Evolutionary conservation across 2,797 vertebrate genomes (phyloP).

Genomic region (Acrossocheilus fasciatus): DNA sequence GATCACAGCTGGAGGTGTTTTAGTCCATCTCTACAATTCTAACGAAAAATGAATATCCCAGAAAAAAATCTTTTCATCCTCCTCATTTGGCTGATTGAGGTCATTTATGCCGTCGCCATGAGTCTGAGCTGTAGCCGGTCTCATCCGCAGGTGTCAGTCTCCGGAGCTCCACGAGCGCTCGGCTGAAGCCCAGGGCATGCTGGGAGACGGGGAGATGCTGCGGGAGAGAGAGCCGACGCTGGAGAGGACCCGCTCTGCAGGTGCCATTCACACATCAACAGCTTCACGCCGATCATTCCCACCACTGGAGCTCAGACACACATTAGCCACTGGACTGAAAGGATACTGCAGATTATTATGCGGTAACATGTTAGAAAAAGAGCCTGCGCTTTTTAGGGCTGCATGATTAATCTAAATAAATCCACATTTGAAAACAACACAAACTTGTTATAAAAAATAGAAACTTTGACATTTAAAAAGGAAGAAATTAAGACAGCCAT

Average conservation of each 20-base stretch:
- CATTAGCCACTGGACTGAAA: background rate
- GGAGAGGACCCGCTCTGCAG: slow-evolving; percentile 85
- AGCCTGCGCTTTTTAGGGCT: background rate
- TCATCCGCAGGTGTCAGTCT: slow-evolving; percentile 86
- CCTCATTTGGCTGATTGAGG: background rate
- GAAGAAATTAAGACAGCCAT: too few species aligned
- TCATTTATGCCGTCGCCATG: background rate
- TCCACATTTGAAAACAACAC: background rate
- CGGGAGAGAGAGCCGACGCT: slow-evolving; percentile 87
- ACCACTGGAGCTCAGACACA: background rate
- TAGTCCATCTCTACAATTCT: too few species aligned
- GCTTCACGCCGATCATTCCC: background rate
- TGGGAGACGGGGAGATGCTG: slow-evolving; percentile 83
- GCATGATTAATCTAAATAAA: background rate
- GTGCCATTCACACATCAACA: slow-evolving; percentile 62
- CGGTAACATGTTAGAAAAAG: too few species aligned
- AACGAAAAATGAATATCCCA: background rate
- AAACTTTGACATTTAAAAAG: too few species aligned
- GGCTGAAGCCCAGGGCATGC: slow-evolving; percentile 75
- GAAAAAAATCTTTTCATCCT: background rate
- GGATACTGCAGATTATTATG: background rate
- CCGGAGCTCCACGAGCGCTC: slow-evolving; percentile 88
- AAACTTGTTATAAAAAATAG: background rate
- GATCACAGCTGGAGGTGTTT: background rate
- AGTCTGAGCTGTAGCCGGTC: background rate